These are phyloP conservation scores for Ochlodes sylvanus DNA, from an alignment of 2,888 invertebrate genomes.

Conservation along the genomic window DNA sequence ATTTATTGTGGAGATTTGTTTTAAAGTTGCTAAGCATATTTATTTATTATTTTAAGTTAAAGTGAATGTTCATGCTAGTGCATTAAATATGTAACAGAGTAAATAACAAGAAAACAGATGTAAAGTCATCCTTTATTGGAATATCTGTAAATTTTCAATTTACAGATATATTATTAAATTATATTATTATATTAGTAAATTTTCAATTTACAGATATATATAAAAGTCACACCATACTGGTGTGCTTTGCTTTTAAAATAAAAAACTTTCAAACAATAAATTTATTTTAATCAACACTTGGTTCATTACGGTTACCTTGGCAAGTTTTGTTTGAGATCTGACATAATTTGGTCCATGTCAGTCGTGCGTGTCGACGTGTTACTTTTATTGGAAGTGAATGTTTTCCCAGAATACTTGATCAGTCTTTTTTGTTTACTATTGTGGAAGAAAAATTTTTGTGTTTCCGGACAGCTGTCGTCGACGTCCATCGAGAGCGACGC, in stretches of 20 bases:
- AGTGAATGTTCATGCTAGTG: background rate
- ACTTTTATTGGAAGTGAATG: conserved; percentile 56
- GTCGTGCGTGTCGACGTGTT: conserved; percentile 48
- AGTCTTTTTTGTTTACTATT: conserved; percentile 71
- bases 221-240: too few species aligned
- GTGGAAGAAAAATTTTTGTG: conserved; percentile 54
- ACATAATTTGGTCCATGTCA: conserved; percentile 68
- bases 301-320: conserved; percentile 48
- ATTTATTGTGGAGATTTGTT: conserved; percentile 6
- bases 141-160: too few species aligned
- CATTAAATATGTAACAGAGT: too few species aligned
- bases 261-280: conserved; percentile 9
- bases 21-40: background rate
- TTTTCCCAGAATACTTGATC: conserved; percentile 62
- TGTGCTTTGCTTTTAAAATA: conserved; percentile 11
- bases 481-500: conserved; percentile 55
- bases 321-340: conserved; percentile 76
- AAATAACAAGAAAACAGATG: too few species aligned
- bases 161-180: too few species aligned
- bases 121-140: too few species aligned
- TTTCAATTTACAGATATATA: too few species aligned
- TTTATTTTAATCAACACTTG: conserved; percentile 10
- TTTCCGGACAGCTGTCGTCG: conserved; percentile 46
- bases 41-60: conserved; percentile 20
- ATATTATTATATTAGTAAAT: too few species aligned